Conservation (phyloP, 2,113 vertebrate genomes). For the Pachypanchax playfairii region DNA sequence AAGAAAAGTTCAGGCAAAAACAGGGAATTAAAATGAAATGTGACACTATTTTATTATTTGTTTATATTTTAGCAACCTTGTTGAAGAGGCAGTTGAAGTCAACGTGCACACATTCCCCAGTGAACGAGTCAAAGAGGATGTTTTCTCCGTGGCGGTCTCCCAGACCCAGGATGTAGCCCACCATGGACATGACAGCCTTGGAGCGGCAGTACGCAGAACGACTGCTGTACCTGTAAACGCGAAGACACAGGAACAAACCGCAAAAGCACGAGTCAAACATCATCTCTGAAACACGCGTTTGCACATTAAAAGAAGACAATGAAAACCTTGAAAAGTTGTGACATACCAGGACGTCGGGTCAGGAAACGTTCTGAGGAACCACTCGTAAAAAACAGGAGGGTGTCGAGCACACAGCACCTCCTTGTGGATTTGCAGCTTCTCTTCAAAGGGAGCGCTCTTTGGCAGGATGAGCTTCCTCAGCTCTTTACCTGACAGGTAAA, state of each 20-base stretch:
- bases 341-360: constrained; percentile 94
- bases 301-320: neutral
- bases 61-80: constrained; percentile 80
- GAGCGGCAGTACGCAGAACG: constrained; percentile 96
- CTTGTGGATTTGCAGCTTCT: constrained; percentile 91
- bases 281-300: neutral
- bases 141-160: constrained; percentile 98
- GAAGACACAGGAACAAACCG: neutral
- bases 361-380: constrained; percentile 95
- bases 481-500: constrained; percentile 93
- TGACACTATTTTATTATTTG: neutral
- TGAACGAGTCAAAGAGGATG: constrained; percentile 95
- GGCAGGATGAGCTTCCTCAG: constrained; percentile 92
- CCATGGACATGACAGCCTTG: constrained; percentile 98
- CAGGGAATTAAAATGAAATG: neutral
- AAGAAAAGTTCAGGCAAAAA: neutral
- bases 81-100: constrained; percentile 99
- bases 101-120: constrained; percentile 95
- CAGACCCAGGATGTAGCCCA: constrained; percentile 95
- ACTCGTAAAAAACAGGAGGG: constrained; percentile 92
- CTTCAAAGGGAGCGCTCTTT: constrained; percentile 86
- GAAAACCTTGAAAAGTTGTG: neutral
- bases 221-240: constrained; percentile 89
- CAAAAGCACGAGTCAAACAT: neutral
- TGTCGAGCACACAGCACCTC: constrained; percentile 93